phyloP scores from a whole-genome alignment of 2,113 vertebrate species.

The Heterotis niloticus region DNA sequence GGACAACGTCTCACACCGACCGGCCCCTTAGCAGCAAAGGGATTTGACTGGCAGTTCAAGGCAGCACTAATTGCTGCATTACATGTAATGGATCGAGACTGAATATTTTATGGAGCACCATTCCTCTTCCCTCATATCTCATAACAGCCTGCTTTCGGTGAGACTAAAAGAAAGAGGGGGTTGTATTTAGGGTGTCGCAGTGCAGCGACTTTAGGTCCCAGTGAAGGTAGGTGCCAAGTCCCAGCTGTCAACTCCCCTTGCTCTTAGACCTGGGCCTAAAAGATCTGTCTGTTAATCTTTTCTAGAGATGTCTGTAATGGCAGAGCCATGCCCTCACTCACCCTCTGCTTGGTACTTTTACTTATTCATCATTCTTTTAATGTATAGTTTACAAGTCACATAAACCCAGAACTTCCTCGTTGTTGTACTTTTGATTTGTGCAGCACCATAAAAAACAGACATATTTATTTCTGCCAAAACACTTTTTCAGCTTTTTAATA shows the following conservation, averaged over 20 bases:
- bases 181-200: constrained; percentile 8
- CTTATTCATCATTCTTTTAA: constrained; percentile 47
- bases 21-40: constrained; percentile 17
- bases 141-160: constrained; percentile 13
- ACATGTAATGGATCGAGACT: constrained; percentile 29
- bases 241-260: too few relatives aligned
- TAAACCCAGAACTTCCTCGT: constrained; percentile 47
- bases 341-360: constrained; percentile 32
- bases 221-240: background rate
- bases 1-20: background rate
- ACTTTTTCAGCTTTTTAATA: constrained; percentile 34
- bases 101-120: constrained; percentile 22
- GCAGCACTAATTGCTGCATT: constrained; percentile 36
- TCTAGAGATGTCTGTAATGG: constrained; percentile 49
- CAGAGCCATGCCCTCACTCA: constrained; percentile 32
- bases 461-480: constrained; percentile 44
- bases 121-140: constrained; percentile 17
- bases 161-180: background rate
- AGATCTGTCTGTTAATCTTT: constrained; percentile 40
- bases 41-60: constrained; percentile 25
- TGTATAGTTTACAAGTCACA: constrained; percentile 50
- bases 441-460: constrained; percentile 33
- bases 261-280: too few relatives aligned
- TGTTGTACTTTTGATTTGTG: constrained; percentile 44
- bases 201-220: constrained; percentile 16